A percentile compares a stretch with the other conserved stretches of the same genome.
phyloP scores from a whole-genome alignment of 64 coral and sea anemone species.

The Montipora cactus region DNA sequence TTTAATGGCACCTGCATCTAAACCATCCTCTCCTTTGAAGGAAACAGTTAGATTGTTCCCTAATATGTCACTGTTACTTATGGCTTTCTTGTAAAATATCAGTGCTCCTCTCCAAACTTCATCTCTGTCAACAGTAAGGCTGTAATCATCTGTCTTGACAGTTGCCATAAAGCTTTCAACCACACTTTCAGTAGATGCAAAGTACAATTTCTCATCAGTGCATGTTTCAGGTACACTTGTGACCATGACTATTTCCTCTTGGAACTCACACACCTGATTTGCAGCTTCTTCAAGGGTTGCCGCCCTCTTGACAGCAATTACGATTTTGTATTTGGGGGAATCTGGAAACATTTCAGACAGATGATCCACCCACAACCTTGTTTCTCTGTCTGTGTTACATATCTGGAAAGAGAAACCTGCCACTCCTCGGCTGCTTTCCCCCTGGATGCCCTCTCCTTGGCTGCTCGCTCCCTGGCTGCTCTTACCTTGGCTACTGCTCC shows the following conservation, averaged over 20 bases:
- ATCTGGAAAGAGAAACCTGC: too few species aligned
- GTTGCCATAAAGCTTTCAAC: conserved; percentile 5
- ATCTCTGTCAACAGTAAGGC: conserved; percentile 22
- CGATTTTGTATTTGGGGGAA: neutral
- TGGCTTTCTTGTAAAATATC: conserved; percentile 26
- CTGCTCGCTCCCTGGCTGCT: neutral
- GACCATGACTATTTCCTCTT: neutral
- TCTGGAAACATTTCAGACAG: too few species aligned
- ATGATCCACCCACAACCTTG: too few species aligned
- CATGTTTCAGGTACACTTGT: neutral
- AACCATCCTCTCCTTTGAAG: conserved; percentile 11
- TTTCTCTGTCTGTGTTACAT: too few species aligned
- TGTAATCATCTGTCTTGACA: neutral
- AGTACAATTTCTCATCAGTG: neutral
- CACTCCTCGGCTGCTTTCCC: too few species aligned
- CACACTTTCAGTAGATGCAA: conserved; percentile 31
- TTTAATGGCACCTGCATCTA: too few species aligned
- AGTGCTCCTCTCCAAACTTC: conserved; percentile 44
- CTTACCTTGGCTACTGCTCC: too few species aligned
- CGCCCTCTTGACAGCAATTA: neutral
- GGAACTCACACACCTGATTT: neutral
- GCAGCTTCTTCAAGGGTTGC: neutral
- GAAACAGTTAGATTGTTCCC: conserved; percentile 16
- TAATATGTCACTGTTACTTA: conserved; percentile 13
- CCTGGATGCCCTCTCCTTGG: neutral